Evolutionary conservation across 2,888 invertebrate genomes (phyloP), one percentile per base, ranked within the genome.

Genomic region (Leistus spinibarbis): DNA sequence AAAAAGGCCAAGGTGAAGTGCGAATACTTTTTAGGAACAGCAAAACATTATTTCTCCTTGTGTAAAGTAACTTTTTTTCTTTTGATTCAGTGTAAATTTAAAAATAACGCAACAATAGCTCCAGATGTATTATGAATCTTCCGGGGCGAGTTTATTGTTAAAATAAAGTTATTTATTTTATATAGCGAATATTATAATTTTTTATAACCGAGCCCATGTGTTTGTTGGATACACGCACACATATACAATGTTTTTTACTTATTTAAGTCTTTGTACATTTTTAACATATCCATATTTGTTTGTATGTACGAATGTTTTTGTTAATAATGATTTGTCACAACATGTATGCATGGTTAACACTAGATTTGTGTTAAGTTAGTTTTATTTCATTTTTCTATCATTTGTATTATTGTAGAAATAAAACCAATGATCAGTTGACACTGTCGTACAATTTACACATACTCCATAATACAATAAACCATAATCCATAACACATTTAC

Each of bases 161-260:
- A 72, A 72, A 72, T 72, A 72, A 72, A 72, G 72, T 72, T 72
- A 72, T 72, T 72, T 72, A 72, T 72, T 72, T 72, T 72, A 72
- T 72, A 66, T 65, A 72, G 57, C 17, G 56, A 65, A 65, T 22
- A 64, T 24, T 22, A 64, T 72, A 72, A 72, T 72, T 72, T 65
- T 19, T 65, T 65, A 72, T 72, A 72, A 72, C 66, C 72, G 27
- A 40, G 54, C 63, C 71, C 71, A 71, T 40, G 17, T 71, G 62
- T 71, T 60, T 60, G 19, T 20, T 17, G 54, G 13, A 54, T 17
- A 19, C 5, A 19, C 16, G 9, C 22, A 20, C 4, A 60, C 2
- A 20, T 16, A 20, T n/a, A 22, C 17, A 20, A 19, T 22, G 60
- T 60, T 60, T 60, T 60, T 40, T 40, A 40, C 40, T 40, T 22